Conservation (phyloP, 2,888 invertebrate genomes). For the Blomia tropicalis region DNA sequence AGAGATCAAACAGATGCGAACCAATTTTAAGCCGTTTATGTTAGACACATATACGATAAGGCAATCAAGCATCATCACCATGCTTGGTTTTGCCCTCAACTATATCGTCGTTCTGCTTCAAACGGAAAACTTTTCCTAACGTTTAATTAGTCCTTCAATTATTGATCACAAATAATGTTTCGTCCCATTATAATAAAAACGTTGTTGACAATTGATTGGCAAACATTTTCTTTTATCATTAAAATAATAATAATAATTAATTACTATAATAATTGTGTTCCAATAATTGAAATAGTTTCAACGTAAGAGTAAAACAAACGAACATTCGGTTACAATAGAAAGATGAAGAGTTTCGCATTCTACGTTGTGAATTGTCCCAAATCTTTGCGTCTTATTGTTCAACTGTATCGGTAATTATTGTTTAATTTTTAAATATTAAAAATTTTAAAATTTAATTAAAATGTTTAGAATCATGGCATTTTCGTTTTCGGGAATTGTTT, state of each 20-base stretch:
- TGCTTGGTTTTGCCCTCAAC: background rate
- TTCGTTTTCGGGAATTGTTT: background rate
- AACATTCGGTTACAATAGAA: too few species aligned
- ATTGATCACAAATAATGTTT: too few species aligned
- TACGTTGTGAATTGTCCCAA: background rate
- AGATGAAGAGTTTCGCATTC: background rate
- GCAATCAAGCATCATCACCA: background rate
- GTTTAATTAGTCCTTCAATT: background rate
- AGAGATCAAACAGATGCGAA: background rate
- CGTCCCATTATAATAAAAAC: too few species aligned
- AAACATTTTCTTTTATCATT: too few species aligned
- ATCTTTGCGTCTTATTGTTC: background rate
- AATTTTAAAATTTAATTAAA: background rate
- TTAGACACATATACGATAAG: background rate
- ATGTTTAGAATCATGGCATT: background rate
- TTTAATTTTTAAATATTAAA: background rate
- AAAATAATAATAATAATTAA: too few species aligned
- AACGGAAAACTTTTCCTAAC: background rate
- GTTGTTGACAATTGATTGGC: too few species aligned
- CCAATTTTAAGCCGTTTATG: background rate
- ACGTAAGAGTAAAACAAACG: background rate
- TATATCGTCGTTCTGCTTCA: slow-evolving; percentile 1
- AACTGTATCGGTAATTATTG: background rate
- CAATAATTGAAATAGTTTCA: background rate
- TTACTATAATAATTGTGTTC: too few species aligned